Conservation (phyloP, 23 tunicate genomes). For the Styela plicata region DNA sequence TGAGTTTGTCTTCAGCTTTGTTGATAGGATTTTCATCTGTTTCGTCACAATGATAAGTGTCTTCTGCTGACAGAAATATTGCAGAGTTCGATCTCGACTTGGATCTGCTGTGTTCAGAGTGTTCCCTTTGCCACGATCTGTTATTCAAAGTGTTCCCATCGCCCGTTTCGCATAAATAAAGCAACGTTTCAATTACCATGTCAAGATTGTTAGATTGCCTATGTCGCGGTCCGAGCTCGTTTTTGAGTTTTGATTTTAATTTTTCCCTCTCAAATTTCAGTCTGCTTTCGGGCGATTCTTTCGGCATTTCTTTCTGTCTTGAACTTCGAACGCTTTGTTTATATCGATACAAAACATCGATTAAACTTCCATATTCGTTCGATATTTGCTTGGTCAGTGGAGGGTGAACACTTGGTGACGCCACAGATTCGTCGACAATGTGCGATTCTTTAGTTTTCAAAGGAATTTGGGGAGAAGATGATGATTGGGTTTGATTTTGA, state of each 20-base stretch:
- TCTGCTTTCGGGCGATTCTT: slow-evolving; percentile 5
- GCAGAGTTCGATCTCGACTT: not conserved
- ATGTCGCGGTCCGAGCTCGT: not conserved
- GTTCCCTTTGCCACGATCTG: slow-evolving; percentile 14
- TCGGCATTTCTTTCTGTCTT: not conserved
- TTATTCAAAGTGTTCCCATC: not conserved
- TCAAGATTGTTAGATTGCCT: slow-evolving; percentile 10
- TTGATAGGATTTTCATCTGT: not conserved
- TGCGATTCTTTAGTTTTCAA: not conserved
- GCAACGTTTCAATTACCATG: slow-evolving; percentile 18
- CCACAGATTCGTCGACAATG: not conserved
- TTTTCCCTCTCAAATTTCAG: slow-evolving; percentile 11
- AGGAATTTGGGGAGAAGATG: too few species aligned
- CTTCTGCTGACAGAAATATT: not conserved
- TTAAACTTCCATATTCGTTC: slow-evolving; percentile 15
- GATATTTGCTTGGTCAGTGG: slow-evolving; percentile 4
- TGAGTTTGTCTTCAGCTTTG: not conserved
- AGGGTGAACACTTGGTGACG: not conserved
- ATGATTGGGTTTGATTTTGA: too few species aligned
- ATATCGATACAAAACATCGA: slow-evolving; percentile 17
- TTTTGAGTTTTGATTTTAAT: not conserved
- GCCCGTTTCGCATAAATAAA: slow-evolving; percentile 14
- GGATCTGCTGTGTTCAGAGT: not conserved
- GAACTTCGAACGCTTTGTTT: slow-evolving; percentile 4
- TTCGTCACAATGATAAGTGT: not conserved